phyloP scores from a whole-genome alignment of 1,140 invertebrate genomes.

The Vanessa atalanta region DNA sequence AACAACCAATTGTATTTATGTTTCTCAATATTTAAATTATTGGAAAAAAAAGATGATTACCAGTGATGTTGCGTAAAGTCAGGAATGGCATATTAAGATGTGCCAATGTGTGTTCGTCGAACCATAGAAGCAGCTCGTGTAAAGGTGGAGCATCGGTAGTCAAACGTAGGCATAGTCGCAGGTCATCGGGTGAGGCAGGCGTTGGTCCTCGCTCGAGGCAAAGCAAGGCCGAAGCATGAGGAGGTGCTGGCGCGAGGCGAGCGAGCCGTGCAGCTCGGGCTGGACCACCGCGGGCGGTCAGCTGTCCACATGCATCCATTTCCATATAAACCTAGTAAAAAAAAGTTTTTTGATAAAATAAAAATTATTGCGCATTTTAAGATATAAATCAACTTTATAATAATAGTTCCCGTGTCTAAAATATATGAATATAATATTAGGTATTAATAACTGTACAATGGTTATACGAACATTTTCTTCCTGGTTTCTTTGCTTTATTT shows the following conservation, averaged over 20 bases:
- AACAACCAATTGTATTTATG: no score
- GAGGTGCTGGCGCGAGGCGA: constrained; percentile 36
- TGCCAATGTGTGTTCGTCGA: constrained; percentile 87
- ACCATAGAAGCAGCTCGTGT: constrained; percentile 85
- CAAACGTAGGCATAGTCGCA: constrained; percentile 41
- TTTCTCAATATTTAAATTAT: no score
- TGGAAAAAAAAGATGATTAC: constrained; percentile 70
- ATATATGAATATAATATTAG: no score
- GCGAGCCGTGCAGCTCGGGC: constrained; percentile 30
- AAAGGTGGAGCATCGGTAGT: constrained; percentile 46
- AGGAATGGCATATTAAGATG: constrained; percentile 89
- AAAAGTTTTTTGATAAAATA: neutral
- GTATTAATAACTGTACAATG: no score
- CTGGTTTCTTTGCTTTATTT: constrained; percentile 27
- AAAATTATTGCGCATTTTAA: no score
- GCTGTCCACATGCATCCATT: constrained; percentile 36
- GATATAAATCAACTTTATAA: no score
- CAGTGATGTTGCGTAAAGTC: constrained; percentile 89
- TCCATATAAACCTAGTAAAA: constrained; percentile 45
- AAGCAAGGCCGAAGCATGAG: constrained; percentile 33
- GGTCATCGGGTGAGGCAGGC: constrained; percentile 5
- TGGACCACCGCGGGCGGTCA: constrained; percentile 40
- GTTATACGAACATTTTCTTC: constrained; percentile 27
- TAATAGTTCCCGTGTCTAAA: no score
- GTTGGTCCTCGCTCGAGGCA: constrained; percentile 20